Percentiles rank a stretch among this genome's conserved stretches.
phyloP scores from a whole-genome alignment of 1,140 invertebrate species.

The Vanessa tameamea region DNA sequence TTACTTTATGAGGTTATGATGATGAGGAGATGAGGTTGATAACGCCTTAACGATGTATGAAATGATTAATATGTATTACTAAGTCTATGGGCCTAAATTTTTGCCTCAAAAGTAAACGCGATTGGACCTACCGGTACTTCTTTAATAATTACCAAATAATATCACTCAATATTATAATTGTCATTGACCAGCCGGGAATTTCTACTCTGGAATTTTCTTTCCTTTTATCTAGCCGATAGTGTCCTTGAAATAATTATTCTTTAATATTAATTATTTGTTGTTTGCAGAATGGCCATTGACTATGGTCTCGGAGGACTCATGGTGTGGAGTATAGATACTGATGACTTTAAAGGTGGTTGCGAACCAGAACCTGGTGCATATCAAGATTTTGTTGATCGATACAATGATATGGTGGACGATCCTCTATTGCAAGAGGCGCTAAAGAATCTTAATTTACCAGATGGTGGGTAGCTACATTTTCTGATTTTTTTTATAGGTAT shows the following conservation, averaged over 20 bases:
- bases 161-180: too few species aligned
- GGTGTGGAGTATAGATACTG: conserved; percentile 91
- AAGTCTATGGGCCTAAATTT: too few species aligned
- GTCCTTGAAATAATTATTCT: neutral
- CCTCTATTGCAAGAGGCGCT: conserved; percentile 57
- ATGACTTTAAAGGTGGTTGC: conserved; percentile 87
- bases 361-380: conserved; percentile 71
- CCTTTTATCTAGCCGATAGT: neutral
- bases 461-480: conserved; percentile 47
- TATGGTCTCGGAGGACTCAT: conserved; percentile 88
- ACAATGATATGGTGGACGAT: conserved; percentile 54
- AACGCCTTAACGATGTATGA: too few species aligned
- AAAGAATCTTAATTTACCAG: conserved; percentile 58
- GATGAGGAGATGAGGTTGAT: too few species aligned
- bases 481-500: neutral
- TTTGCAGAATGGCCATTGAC: conserved; percentile 82
- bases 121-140: too few species aligned
- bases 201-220: too few species aligned
- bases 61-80: too few species aligned
- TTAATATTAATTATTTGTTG: conserved; percentile 33
- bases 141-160: too few species aligned
- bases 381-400: conserved; percentile 69
- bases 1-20: too few species aligned
- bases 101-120: too few species aligned
- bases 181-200: too few species aligned